These are phyloP conservation scores for Avahi laniger DNA, from an alignment of 2,797 vertebrate species.

Conservation along the genomic window DNA sequence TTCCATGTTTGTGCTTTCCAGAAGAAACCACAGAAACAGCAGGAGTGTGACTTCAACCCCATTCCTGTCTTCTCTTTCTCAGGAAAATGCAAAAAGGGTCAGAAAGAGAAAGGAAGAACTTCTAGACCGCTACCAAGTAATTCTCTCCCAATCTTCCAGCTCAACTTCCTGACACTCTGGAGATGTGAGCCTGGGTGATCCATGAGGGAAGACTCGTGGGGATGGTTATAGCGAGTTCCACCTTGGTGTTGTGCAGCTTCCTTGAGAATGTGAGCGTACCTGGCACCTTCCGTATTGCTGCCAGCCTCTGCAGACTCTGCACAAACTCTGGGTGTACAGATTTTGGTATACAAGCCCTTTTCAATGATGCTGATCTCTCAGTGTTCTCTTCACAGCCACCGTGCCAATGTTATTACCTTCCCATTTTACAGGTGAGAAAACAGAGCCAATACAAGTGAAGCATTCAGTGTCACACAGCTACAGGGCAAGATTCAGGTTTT, in stretches of 20 bases:
- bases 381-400: not conserved
- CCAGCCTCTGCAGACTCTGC: not conserved
- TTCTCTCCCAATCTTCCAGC: not conserved
- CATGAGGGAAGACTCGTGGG: too few species aligned
- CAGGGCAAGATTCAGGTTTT: not conserved
- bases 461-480: rapidly evolving
- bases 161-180: not conserved
- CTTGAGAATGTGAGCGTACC: not conserved
- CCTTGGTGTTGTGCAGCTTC: too few species aligned
- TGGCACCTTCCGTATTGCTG: not conserved
- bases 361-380: too few species aligned
- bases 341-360: not conserved
- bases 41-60: not conserved
- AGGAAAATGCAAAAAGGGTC: not conserved
- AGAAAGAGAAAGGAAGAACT: not conserved
- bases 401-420: not conserved
- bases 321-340: not conserved
- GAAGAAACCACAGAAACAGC: not conserved
- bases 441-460: not conserved
- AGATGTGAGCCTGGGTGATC: too few species aligned
- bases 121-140: not conserved
- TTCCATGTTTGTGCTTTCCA: not conserved
- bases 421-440: not conserved
- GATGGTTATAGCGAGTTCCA: not conserved
- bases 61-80: not conserved